Conservation (phyloP, 2,113 vertebrate genomes). For the Todiramphus saurophagus region DNA sequence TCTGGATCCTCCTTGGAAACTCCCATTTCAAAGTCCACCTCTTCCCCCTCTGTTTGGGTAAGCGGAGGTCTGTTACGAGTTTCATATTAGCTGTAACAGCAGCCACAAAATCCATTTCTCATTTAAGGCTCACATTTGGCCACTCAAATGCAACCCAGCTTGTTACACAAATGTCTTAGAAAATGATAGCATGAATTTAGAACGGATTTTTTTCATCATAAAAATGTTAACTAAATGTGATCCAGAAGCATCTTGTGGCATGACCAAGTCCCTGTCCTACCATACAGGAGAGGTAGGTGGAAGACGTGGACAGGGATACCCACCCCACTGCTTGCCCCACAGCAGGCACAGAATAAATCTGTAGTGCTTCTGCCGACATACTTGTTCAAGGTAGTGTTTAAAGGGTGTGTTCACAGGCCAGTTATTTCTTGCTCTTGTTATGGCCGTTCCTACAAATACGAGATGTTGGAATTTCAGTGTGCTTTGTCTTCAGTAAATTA, state of each 20-base stretch:
- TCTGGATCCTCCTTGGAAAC: not conserved
- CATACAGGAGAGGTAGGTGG: not conserved
- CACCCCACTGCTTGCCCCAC: rapidly evolving
- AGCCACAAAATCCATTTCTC: not conserved
- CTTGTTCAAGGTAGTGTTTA: not conserved
- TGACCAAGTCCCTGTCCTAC: rapidly evolving
- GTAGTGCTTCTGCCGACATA: not conserved
- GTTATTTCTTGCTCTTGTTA: not conserved
- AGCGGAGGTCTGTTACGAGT: not conserved
- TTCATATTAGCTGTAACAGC: not conserved
- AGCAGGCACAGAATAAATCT: not conserved
- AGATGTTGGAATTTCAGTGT: not conserved
- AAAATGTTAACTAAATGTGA: not conserved
- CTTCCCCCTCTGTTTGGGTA: not conserved
- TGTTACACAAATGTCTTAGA: not conserved
- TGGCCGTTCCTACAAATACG: not conserved
- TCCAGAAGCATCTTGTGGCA: not conserved
- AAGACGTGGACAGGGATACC: not conserved
- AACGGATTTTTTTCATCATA: not conserved
- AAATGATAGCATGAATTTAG: not conserved
- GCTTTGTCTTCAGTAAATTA: not conserved
- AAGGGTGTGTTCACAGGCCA: not conserved
- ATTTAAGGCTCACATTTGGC: not conserved
- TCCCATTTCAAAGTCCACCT: not conserved
- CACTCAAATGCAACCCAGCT: not conserved